Evolutionary conservation across 2,113 vertebrate genomes (phyloP), one percentile per base, ranked within the genome.

Genomic region (Girardinichthys multiradiatus): DNA sequence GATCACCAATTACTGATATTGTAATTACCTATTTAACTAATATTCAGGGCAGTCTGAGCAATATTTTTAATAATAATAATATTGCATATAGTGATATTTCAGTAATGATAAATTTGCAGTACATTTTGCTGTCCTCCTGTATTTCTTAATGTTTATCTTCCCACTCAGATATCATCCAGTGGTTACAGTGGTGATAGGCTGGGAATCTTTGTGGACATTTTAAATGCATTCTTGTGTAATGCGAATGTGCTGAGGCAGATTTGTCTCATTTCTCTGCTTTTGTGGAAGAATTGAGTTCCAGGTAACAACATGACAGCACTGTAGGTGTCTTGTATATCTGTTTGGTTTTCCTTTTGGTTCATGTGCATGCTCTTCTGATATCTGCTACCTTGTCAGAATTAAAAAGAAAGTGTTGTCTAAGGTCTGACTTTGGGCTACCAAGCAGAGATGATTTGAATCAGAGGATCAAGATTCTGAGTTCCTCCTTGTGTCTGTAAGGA

Each of bases 361-460:
- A 19, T 45, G 15, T 45, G 3, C 4, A 4, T 45, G 4, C 42
- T 45, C 4, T 15, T 45, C 14, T 1, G 1, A 17, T 15, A 14
- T 19, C 1, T 45, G 42, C 4, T 15, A n/a, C n/a, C n/a, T n/a
- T n/a, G n/a, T 45, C 42, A 45, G 13, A 19, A 45, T 45, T 45
- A 45, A 45, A 45, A 45, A 17, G 13, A 45, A 45, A 45, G 42
- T 45, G 14, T 79, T 72, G 64, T 61, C 19, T 72, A 64, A 72
- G 76, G 69, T 81, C 65, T 64, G 62, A 75, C 79, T 79, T 60
- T 31, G 19, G 67, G n/a, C 73, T 63, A 59, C 75, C 30, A 28
- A 31, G 54, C 70, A 63, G 48, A 63, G 73, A 84, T 86, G 62
- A 90, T 87, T 87, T 87, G 85, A 87, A 81, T 85, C 51, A 77